Evolutionary conservation across 2,888 invertebrate species (phyloP), one percentile per base, ranked within the genome.

Genomic region (Hanleya hanleyi): DNA sequence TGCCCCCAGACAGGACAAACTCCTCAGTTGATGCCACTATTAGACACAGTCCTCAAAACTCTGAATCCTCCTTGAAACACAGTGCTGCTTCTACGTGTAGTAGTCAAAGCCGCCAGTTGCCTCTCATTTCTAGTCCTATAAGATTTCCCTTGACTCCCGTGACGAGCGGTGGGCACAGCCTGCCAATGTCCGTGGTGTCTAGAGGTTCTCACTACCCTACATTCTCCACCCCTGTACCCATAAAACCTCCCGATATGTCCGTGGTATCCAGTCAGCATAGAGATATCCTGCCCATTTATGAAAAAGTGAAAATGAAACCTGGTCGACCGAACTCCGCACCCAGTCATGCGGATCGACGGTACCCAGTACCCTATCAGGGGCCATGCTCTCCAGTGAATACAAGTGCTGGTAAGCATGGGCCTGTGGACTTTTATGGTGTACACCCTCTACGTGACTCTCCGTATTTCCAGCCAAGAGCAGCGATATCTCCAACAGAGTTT

Each of bases 1-100:
- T 76, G 9, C 83, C 83, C 3, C 81, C 84, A 38, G 81, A 83
- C 69, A 78, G 83, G 62, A 79, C 75, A n/a, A 73, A 71, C n/a
- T 77, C 83, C 0, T 84, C 84, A 26, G 80, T 76, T 68, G 74
- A 71, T 26, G 81, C 80, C 41, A 35, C 70, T 57, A 76, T 80
- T 57, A 22, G 80, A 65, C 84, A 86, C 67, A 85, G 83, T 37
- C 83, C 84, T 22, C 86, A 85, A 77, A 85, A 82, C 75, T 85
- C 85, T 57, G 86, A 85, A 32, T 32, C 73, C 79, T 83, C 33
- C 81, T 80, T 51, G 77, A 83, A 35, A 83, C 81, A 61, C 80
- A 35, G 67, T 67, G 47, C 67, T 15, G 38, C 62, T 6, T 49
- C 38, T 41, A 5, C 49, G 37, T 18, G 36, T 26, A 9, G 70